Evolutionary conservation across 2,888 invertebrate species (phyloP).

Genomic region (Nemurella pictetii): DNA sequence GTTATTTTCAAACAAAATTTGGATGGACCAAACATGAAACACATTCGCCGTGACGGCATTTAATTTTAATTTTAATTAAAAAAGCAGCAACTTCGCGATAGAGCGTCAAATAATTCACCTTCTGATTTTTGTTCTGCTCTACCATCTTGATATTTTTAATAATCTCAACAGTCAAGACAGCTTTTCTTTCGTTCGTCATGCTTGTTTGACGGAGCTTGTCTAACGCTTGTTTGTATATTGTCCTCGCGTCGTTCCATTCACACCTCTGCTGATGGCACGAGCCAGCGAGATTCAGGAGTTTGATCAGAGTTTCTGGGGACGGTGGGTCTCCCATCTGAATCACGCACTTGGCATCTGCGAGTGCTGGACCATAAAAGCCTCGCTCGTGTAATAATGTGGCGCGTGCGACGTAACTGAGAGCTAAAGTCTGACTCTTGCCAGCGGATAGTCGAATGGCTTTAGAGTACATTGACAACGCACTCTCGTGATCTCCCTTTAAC

Average conservation of each 20-base stretch:
- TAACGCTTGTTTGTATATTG: not conserved
- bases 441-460: slow-evolving; percentile 8
- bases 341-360: not conserved
- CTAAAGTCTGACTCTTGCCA: slow-evolving; percentile 9
- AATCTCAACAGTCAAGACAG: not conserved
- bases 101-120: not conserved
- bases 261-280: not conserved
- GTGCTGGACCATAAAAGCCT: not conserved
- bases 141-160: not conserved
- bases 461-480: not conserved
- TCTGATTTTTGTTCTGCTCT: not conserved
- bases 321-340: not conserved
- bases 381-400: not conserved
- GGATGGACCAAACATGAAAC: not conserved
- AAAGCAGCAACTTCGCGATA: not conserved
- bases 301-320: not conserved
- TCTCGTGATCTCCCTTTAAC: not conserved
- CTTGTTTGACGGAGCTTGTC: slow-evolving; percentile 1
- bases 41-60: not conserved
- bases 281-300: not conserved
- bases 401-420: not conserved
- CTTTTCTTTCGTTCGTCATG: slow-evolving; percentile 18
- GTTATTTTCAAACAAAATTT: not conserved
- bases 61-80: not conserved
- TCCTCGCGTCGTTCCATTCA: not conserved